Conservation (phyloP, 2,113 vertebrate genomes). For the Toxostoma redivivum region DNA sequence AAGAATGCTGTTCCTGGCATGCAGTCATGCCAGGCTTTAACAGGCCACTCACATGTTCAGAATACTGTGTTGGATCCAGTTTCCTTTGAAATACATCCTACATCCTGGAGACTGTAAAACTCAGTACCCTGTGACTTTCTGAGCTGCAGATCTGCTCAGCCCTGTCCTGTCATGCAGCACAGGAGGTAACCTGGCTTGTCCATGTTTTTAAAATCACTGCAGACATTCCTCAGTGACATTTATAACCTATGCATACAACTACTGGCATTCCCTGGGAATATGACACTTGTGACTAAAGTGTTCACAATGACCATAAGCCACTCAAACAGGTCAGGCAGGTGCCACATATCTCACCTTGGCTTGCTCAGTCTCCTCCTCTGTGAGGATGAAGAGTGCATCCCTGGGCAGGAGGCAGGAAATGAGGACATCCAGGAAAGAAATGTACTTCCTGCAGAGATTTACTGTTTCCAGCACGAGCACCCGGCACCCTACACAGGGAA, state of each 20-base stretch:
- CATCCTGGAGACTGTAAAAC: neutral
- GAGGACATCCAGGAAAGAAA: constrained; percentile 85
- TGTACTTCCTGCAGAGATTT: constrained; percentile 85
- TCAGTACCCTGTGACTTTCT: neutral
- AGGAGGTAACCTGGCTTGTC: neutral
- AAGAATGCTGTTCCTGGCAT: neutral
- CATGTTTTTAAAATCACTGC: neutral
- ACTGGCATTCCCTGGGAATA: neutral
- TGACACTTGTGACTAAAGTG: neutral
- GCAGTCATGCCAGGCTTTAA: neutral
- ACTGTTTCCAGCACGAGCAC: constrained; percentile 83
- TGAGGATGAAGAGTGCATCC: constrained; percentile 75
- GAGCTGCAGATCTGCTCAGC: neutral
- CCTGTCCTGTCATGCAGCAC: neutral
- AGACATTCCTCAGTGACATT: neutral
- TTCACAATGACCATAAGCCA: neutral
- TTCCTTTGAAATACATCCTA: neutral
- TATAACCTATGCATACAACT: neutral
- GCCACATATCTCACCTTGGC: constrained; percentile 81
- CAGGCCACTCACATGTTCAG: neutral
- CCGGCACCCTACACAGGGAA: constrained; percentile 72
- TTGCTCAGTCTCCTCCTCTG: constrained; percentile 71
- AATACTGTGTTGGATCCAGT: neutral
- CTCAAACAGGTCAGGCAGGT: neutral
- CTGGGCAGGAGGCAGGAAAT: constrained; percentile 77